phyloP scores from a whole-genome alignment of 2,797 vertebrate species.

The Mormyrops boulengeri region DNA sequence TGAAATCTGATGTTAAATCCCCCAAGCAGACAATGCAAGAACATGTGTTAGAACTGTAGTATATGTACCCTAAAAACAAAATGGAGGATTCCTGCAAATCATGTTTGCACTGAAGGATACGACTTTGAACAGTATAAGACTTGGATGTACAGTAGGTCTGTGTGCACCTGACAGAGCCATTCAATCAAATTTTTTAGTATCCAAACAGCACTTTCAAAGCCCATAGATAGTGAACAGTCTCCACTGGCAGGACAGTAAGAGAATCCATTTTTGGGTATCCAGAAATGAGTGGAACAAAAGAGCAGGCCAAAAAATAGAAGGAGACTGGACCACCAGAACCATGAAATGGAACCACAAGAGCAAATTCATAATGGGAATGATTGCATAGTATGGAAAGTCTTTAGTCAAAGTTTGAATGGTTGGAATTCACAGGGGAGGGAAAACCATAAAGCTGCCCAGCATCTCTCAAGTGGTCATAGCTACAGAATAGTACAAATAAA shows the following conservation, averaged over 20 bases:
- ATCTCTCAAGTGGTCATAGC: not conserved
- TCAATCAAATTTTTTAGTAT: not conserved
- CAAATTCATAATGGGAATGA: not conserved
- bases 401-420: not conserved
- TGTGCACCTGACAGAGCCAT: not conserved
- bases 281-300: not conserved
- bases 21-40: not conserved
- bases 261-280: not conserved
- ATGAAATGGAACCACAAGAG: not conserved
- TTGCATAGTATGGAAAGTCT: not conserved
- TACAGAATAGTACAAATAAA: not conserved
- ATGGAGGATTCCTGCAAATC: not conserved
- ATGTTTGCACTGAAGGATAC: not conserved
- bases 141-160: not conserved
- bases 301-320: not conserved
- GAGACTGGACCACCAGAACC: not conserved
- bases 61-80: not conserved
- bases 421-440: not conserved
- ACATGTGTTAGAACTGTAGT: no score
- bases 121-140: not conserved
- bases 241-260: not conserved
- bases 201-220: not conserved
- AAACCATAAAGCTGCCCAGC: not conserved
- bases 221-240: not conserved
- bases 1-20: not conserved